Percentiles rank a stretch among this genome's conserved stretches.
Evolutionary conservation across 2,113 vertebrate genomes (phyloP).

Genomic region (Eulemur macaco): DNA sequence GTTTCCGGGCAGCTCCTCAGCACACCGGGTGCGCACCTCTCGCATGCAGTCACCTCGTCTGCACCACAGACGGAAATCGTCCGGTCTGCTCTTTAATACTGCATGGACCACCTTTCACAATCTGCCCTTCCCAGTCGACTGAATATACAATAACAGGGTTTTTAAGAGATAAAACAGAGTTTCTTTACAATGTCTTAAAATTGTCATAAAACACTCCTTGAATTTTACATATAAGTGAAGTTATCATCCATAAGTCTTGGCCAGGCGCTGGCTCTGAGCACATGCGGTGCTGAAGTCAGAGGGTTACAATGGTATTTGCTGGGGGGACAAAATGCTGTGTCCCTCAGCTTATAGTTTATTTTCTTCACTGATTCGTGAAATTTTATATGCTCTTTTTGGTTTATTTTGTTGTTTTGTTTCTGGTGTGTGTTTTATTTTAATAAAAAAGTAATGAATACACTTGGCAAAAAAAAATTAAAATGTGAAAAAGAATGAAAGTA

Average conservation of each 20-base stretch:
- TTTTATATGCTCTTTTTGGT: neutral
- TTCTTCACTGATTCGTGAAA: neutral
- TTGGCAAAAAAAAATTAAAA: neutral
- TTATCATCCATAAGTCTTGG: neutral
- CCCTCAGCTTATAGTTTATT: neutral
- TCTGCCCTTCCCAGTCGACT: neutral
- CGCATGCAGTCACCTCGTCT: neutral
- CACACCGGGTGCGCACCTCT: rapidly evolving
- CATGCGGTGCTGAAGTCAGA: rapidly evolving
- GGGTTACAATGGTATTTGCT: no score
- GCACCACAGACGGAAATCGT: neutral
- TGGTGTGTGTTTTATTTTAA: neutral
- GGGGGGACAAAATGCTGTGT: neutral
- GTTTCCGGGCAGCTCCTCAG: neutral
- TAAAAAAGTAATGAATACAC: neutral
- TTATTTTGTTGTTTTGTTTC: neutral
- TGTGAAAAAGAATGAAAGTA: neutral
- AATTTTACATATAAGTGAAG: neutral
- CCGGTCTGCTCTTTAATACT: neutral
- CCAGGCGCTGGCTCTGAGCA: rapidly evolving
- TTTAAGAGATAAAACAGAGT: neutral
- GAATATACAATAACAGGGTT: neutral
- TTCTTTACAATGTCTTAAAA: neutral
- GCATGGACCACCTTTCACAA: neutral
- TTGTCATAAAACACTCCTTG: neutral